A percentile compares a stretch with the other conserved stretches of the same genome.
phyloP scores from a whole-genome alignment of 2,797 vertebrate species.

The Myripristis jacobus region DNA sequence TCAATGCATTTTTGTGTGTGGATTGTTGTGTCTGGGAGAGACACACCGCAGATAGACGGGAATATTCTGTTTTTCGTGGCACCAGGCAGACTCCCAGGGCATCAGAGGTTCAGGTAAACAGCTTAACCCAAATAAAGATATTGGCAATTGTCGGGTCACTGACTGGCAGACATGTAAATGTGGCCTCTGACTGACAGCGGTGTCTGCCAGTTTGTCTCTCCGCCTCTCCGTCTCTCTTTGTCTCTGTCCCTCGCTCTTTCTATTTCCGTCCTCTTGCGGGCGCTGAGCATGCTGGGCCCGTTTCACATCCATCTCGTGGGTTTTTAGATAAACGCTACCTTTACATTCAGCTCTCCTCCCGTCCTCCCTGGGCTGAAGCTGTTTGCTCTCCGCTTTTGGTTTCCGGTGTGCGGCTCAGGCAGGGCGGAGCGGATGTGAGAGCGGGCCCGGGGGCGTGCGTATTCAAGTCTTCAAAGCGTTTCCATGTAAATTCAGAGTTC shows the following conservation, averaged over 20 bases:
- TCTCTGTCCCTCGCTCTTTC: neutral
- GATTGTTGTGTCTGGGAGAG: neutral
- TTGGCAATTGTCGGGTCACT: neutral
- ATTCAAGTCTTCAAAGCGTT: slow-evolving; percentile 67
- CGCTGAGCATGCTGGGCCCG: slow-evolving; percentile 21
- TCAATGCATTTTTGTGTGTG: too few relatives aligned
- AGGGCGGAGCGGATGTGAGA: slow-evolving; percentile 41
- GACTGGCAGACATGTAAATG: neutral
- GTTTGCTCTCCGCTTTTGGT: slow-evolving; percentile 57
- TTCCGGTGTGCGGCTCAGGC: slow-evolving; percentile 23
- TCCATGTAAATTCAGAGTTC: slow-evolving; percentile 63
- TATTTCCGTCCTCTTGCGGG: slow-evolving; percentile 24
- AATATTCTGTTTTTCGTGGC: too few relatives aligned
- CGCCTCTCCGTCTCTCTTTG: neutral
- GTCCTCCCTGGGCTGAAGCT: slow-evolving; percentile 44
- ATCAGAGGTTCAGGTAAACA: slow-evolving; percentile 4
- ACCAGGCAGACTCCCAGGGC: neutral
- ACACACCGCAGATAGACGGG: neutral
- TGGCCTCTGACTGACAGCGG: neutral
- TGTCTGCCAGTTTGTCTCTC: neutral
- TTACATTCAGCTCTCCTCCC: slow-evolving; percentile 26
- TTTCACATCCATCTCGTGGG: slow-evolving; percentile 58
- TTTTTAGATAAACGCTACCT: slow-evolving; percentile 60
- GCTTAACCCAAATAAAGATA: neutral
- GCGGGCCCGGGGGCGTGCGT: slow-evolving; percentile 38